Evolutionary conservation across 53 echinoderm and acorn worm species (phyloP), one percentile per base, ranked within the genome.

Genomic region (Antedon mediterranea): DNA sequence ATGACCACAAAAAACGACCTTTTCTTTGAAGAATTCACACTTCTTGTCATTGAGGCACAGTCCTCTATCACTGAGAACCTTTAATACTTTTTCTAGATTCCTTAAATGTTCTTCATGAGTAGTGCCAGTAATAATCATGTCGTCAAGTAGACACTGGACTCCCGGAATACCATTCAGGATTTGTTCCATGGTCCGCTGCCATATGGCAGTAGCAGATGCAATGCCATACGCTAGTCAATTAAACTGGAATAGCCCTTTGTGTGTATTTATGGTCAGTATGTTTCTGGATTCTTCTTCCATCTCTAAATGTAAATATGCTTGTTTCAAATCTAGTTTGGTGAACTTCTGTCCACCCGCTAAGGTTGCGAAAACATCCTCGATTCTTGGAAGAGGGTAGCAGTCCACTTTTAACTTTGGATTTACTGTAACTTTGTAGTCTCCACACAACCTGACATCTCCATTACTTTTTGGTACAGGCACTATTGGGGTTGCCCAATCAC

Each of bases 161-260:
- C 78, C 78, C 18, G 87, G 87, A 5, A 89, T 42, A 6, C 85
- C 93, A 28, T 81, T 76, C 0, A 82, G 71, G 0, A 85, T 37
- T 29, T 32, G 71, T 26, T 90, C 89, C 93, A 89, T 93, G 0
- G 84, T 81, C 32, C 85, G 23, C 77, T 93, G 87, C 75, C 87
- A 93, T 4, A 93, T 90, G 0, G 77, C 85, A 18, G 87, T 89
- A 71, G 91, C 79, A 23, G 93, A 92, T 23, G 85, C 84, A n/a
- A 89, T 71, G 11, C 92, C 89, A 72, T 86, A 89, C 11, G 75
- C 72, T 27, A 86, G 81, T 31, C 85, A 30, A 34, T 89, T 92
- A 27, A 79, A 84, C 15, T 42, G 14, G 29, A 82, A 93, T 0
- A 93, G 82, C 27, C 86, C 86, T 28, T 79, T 86, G 37, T 84